Evolutionary conservation across 2,797 vertebrate genomes (phyloP), one percentile per base, ranked within the genome.

Genomic region (Argyrosomus regius): DNA sequence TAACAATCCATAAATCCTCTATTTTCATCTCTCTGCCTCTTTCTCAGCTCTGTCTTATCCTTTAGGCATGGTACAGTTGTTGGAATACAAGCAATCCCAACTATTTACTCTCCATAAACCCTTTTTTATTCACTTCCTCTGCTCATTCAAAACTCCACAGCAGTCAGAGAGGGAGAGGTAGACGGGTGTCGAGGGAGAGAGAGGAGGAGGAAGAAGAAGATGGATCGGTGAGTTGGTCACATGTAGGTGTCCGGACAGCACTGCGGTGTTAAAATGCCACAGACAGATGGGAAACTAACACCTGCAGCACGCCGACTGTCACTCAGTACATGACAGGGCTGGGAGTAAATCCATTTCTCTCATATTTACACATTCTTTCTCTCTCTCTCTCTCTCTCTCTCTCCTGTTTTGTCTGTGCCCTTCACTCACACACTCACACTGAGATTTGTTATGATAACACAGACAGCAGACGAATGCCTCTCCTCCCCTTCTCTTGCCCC

Each of bases 361-460:
- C 75, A 68, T 75, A 85, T 87, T 77, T 84, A 72, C 78, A 49
- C 85, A 84, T 87, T 91, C 86, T 71, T 81, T 77, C 57, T 9
- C 73, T 17, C 59, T 58, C 64, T 58, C 20, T 14, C n/a, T 24
- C 62, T 72, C 24, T n/a, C 26, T 62, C 54, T 56, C 52, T 20
- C 68, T 24, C 54, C 50, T 53, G 28, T 41, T 35, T 35, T 2
- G 49, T 39, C 48, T 45, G 65, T 61, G 63, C 46, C 57, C 75
- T 60, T 80, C 64, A 45, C 80, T 43, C 80, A 73, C 75, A 43
- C 74, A 57, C 74, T 49, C 43, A 14, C 43, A 45, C 10, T 35
- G 77, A 67, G 79, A 78, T 88, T 86, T 91, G 91, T 90, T 93
- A 71, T 88, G 83, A 89, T 83, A 90, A 90, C 89, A 84, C 84